A percentile compares a stretch with the other conserved stretches of the same genome.
These are phyloP conservation scores for Trachelus tabidus DNA, from an alignment of 2,888 invertebrate genomes.

Conservation along the genomic window DNA sequence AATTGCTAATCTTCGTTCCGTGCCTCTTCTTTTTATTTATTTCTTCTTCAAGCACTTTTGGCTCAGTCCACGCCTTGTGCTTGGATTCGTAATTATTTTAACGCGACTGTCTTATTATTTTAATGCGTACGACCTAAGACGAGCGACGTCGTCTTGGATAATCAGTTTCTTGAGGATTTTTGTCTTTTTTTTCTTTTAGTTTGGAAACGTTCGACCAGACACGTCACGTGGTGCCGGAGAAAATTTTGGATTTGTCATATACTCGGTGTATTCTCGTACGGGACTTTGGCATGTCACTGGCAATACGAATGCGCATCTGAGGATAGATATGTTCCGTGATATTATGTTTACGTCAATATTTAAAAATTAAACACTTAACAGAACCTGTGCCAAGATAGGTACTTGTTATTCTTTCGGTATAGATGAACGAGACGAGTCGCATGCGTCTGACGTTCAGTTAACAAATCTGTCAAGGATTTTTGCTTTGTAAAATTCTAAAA, in stretches of 20 bases:
- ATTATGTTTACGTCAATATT: neutral
- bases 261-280: neutral
- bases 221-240: neutral
- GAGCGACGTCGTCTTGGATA: neutral
- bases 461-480: neutral
- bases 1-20: neutral
- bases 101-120: slow-evolving; percentile 44
- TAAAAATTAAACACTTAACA: neutral
- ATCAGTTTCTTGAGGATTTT: too few relatives aligned
- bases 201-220: too few relatives aligned
- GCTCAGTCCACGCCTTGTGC: slow-evolving; percentile 20
- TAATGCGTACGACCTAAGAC: slow-evolving; percentile 26
- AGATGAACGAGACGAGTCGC: neutral
- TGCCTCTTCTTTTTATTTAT: neutral
- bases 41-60: neutral
- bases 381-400: neutral
- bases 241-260: neutral
- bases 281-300: too few relatives aligned
- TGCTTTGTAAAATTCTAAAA: neutral
- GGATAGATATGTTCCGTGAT: too few relatives aligned
- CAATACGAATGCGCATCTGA: too few relatives aligned
- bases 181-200: too few relatives aligned
- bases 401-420: neutral
- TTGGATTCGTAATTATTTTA: slow-evolving; percentile 42
- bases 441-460: neutral